Conservation (phyloP, 2,113 vertebrate species). For the Toxostoma redivivum region DNA sequence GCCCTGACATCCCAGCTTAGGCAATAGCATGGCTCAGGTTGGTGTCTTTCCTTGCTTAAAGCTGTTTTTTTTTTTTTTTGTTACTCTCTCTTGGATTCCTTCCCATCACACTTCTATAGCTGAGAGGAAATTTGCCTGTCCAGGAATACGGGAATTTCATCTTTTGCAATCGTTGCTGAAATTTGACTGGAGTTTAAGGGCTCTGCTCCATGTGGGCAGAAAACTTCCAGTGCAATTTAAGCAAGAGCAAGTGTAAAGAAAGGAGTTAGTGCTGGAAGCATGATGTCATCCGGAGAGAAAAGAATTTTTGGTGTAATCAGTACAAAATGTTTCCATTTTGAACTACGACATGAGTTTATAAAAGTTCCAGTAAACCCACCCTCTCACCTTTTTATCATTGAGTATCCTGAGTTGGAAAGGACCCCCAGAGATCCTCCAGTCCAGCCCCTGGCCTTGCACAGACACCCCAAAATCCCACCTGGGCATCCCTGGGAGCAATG, state of each 20-base stretch:
- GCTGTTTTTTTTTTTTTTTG: not conserved
- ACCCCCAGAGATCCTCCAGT: not conserved
- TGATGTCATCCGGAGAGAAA: accelerated
- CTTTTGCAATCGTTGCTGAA: not conserved
- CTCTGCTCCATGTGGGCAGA: not conserved
- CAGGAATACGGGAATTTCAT: not conserved
- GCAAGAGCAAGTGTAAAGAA: not conserved
- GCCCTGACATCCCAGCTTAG: not conserved
- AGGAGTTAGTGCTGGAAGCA: not conserved
- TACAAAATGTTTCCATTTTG: not conserved
- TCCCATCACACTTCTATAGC: not conserved
- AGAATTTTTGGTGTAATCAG: not conserved
- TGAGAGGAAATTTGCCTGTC: not conserved
- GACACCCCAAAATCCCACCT: not conserved
- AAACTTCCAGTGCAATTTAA: not conserved
- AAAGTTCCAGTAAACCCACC: not conserved
- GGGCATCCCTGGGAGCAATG: accelerated
- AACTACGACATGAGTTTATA: not conserved
- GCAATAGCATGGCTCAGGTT: not conserved
- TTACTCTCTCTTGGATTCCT: not conserved
- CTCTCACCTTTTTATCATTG: not conserved
- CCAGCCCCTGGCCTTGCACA: not conserved
- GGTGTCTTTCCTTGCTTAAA: not conserved
- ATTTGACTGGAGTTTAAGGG: not conserved
- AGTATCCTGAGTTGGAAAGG: not conserved